Conservation (phyloP, 1,140 invertebrate species). For the Atopsyche davidsoni region DNA sequence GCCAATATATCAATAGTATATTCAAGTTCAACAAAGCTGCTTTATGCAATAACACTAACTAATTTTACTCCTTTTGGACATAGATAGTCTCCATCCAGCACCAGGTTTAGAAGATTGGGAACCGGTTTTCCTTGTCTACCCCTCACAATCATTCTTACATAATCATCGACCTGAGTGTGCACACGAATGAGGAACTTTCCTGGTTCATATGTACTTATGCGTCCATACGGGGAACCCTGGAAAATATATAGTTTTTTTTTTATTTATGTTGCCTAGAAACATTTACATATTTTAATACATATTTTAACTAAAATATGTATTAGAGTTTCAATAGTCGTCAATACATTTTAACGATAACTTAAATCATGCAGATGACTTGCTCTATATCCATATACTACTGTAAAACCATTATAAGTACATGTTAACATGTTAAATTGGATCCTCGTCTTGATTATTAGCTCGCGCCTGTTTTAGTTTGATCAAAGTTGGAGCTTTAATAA, state of each 20-base stretch:
- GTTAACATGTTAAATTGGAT: too few species aligned
- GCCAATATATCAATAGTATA: too few species aligned
- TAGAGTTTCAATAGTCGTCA: too few species aligned
- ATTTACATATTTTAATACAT: not conserved
- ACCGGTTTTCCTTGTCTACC: not conserved
- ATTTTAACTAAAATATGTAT: too few species aligned
- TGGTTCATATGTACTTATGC: not conserved
- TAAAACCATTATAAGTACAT: too few species aligned
- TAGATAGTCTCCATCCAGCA: not conserved
- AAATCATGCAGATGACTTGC: not conserved
- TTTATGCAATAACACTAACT: not conserved
- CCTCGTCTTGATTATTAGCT: too few species aligned
- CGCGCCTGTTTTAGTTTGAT: too few species aligned
- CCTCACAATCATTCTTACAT: not conserved
- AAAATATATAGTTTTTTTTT: not conserved
- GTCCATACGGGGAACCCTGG: not conserved
- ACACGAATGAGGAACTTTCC: not conserved
- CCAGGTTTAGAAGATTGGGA: conserved; percentile 4
- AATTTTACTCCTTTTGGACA: conserved; percentile 4
- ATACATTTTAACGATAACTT: not conserved
- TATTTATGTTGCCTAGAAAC: not conserved
- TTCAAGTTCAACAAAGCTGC: too few species aligned
- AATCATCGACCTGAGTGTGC: not conserved
- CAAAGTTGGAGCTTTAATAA: too few species aligned
- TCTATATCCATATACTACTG: too few species aligned